Evolutionary conservation across 2,888 invertebrate species (phyloP).

Genomic region (Morpho deidamia): DNA sequence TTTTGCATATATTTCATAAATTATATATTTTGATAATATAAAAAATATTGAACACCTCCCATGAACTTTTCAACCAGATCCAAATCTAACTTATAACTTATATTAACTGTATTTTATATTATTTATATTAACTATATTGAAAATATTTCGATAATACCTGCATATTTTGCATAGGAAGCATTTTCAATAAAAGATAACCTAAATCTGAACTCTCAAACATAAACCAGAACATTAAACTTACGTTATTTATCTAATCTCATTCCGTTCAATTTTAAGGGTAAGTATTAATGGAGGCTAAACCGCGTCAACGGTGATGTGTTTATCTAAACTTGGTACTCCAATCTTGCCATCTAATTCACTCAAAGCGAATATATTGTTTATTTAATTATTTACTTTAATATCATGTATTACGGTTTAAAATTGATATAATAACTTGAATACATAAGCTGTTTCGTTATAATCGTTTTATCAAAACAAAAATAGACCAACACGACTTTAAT

Average conservation of each 20-base stretch:
- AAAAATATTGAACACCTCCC: too few relatives aligned
- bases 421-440: neutral
- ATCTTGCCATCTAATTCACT: constrained; percentile 14
- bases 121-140: too few relatives aligned
- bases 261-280: constrained; percentile 4
- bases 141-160: too few relatives aligned
- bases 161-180: too few relatives aligned
- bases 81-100: too few relatives aligned
- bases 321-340: constrained; percentile 15
- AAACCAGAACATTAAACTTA: neutral
- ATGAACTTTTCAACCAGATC: too few relatives aligned
- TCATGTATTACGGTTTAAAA: constrained; percentile 1
- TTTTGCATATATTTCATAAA: too few relatives aligned
- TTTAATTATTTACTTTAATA: constrained; percentile 4
- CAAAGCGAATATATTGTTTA: neutral
- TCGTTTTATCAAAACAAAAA: constrained; percentile 17
- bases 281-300: constrained; percentile 22
- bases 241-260: neutral
- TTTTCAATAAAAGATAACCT: too few relatives aligned
- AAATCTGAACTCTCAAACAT: too few relatives aligned
- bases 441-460: constrained; percentile 14
- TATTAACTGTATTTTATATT: too few relatives aligned
- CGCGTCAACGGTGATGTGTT: constrained; percentile 21
- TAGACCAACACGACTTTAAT: constrained; percentile 23
- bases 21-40: too few relatives aligned